phyloP scores from a whole-genome alignment of 2,888 invertebrate species.

The Mayetiola destructor region DNA sequence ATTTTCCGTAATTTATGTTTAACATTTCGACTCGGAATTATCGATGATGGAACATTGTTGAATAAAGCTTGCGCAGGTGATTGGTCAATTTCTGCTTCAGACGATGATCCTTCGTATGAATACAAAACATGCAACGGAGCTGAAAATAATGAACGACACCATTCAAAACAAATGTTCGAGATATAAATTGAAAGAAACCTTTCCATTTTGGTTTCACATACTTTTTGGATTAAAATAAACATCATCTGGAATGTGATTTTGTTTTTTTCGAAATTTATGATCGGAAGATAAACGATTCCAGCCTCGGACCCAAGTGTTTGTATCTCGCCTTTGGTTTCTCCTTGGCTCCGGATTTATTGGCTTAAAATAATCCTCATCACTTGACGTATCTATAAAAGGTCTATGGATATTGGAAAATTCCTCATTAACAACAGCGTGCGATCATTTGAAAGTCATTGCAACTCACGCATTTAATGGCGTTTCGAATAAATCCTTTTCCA shows the following conservation, averaged over 20 bases:
- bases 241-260: conserved; percentile 37
- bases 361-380: conserved; percentile 4
- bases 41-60: neutral
- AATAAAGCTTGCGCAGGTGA: neutral
- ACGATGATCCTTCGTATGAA: conserved; percentile 14
- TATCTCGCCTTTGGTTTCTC: neutral
- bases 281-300: too few relatives aligned
- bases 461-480: neutral
- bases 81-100: neutral
- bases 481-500: too few relatives aligned
- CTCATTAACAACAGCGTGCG: neutral
- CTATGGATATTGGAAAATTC: neutral
- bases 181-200: too few relatives aligned
- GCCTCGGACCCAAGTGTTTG: too few relatives aligned
- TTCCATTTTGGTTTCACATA: conserved; percentile 20
- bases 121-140: conserved; percentile 16
- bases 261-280: neutral
- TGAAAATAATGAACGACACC: neutral
- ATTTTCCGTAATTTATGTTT: too few relatives aligned
- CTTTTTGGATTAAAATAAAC: conserved; percentile 42
- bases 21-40: neutral
- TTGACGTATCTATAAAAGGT: neutral
- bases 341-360: neutral
- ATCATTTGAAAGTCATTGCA: neutral
- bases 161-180: neutral